Base-by-base conservation (phyloP, 1,140 invertebrate genomes). In the Octopus sinensis region DNA sequence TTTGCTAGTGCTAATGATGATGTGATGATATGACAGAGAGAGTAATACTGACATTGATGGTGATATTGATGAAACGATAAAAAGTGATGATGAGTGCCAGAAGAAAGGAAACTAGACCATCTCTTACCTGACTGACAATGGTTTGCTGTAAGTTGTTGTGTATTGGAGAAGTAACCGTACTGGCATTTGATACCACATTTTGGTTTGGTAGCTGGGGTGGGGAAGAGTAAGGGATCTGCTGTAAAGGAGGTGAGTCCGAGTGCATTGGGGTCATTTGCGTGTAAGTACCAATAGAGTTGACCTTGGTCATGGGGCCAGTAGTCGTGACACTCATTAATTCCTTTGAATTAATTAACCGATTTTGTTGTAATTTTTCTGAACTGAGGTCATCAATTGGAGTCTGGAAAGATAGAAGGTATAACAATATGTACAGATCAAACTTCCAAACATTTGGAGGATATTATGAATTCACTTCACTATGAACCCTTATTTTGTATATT, bases 131-230 rank as follows among this genome's bases (percentile, higher is more conserved):
- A 77, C 13, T 52, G 9, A 77, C 52, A 52, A 77, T 53, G 52
- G 76, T 51, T 51, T 53, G 76, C 76, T 77, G 76, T 77, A 77
- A 77, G 23, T 43, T 77, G 76, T 77, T 53, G 17, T 77, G 76
- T 77, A 77, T 7, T 17, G 76, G 30, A 17, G 30, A 53, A 30
- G 52, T 43, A 6, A 77, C 76, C 30, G 30, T 43, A 6, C 23
- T 17, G 76, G 52, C 76, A 13, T 51, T 23, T 30, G 76, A 77
- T 6, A 77, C 76, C 17, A 77, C 6, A 17, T 77, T 77, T 23
- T 73, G 68, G 9, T 13, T 13, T 2, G 7, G 68, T 5, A 73
- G 4, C 9, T 73, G 68, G 17, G 17, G 68, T 7, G 7, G 68
- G 30, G 68, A 73, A 10, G 68, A 73, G 68, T 73, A 73, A 9